A percentile compares a stretch with the other conserved stretches of the same genome.
Conservation (phyloP, 1,140 invertebrate genomes). For the Brachionus sp. region DNA sequence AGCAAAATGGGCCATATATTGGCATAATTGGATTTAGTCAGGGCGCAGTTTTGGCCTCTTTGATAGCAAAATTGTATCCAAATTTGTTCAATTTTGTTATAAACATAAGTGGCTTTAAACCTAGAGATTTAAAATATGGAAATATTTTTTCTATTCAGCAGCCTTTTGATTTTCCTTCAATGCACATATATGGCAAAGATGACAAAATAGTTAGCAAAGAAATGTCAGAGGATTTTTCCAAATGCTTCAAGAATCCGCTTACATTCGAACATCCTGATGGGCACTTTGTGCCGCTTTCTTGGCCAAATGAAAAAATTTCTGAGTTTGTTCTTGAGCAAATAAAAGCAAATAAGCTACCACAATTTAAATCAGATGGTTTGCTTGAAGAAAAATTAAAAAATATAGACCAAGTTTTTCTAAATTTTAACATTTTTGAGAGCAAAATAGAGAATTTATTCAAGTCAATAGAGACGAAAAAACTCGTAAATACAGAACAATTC, state of each 20-base stretch:
- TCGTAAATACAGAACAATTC: not conserved
- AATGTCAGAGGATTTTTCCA: not conserved
- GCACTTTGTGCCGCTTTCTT: slow-evolving; percentile 4
- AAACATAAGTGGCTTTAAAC: slow-evolving; percentile 12
- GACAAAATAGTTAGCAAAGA: not conserved
- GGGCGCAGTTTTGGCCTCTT: slow-evolving; percentile 4
- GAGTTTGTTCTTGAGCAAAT: not conserved
- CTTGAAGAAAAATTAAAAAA: not conserved
- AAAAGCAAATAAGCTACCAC: not conserved
- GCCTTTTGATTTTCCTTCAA: not conserved
- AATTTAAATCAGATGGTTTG: not conserved
- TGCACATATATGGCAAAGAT: slow-evolving; percentile 38
- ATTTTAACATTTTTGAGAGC: not conserved
- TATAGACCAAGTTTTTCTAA: not conserved
- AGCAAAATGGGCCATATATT: slow-evolving; percentile 8
- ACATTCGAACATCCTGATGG: not conserved
- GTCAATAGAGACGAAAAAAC: not conserved
- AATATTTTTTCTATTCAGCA: not conserved
- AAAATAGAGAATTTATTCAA: not conserved
- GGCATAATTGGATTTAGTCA: slow-evolving; percentile 38
- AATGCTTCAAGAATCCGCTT: not conserved
- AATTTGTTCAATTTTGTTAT: slow-evolving; percentile 16
- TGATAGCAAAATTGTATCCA: not conserved
- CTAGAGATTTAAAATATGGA: not conserved
- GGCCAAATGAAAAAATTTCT: not conserved